Percentiles rank a stretch among this genome's conserved stretches.
These are phyloP conservation scores for Prosopocoilus inquinatus DNA, from an alignment of 2,888 invertebrate species.

Conservation along the genomic window DNA sequence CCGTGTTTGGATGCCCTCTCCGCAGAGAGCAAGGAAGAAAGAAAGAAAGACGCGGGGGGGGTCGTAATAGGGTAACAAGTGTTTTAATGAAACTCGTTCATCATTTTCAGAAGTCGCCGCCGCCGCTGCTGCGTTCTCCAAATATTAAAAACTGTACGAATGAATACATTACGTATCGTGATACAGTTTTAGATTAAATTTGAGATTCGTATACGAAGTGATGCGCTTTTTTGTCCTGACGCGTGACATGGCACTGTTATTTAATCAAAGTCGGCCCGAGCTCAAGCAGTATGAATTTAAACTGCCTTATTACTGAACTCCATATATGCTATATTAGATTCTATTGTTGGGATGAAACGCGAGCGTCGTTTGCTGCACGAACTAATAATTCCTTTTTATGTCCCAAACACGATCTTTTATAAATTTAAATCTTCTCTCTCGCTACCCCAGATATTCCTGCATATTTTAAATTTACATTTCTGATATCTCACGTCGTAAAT, in stretches of 20 bases:
- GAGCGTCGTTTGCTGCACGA: constrained; percentile 22
- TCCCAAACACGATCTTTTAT: constrained; percentile 10
- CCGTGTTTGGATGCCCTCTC: too few relatives aligned
- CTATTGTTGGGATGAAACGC: constrained; percentile 30
- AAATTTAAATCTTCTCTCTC: constrained; percentile 3
- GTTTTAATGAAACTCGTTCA: constrained; percentile 33
- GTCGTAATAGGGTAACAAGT: constrained; percentile 29
- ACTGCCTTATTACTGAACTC: constrained; percentile 40
- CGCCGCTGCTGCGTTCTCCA: constrained; percentile 17
- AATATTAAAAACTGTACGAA: constrained; percentile 30
- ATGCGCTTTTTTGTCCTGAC: constrained; percentile 29
- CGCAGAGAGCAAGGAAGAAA: constrained; percentile 9
- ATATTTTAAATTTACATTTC: too few relatives aligned
- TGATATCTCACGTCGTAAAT: too few relatives aligned
- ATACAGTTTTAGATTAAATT: constrained; percentile 29
- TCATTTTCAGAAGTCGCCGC: constrained; percentile 19
- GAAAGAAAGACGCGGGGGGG: constrained; percentile 8
- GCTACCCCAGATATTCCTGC: too few relatives aligned
- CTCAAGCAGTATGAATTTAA: constrained; percentile 40
- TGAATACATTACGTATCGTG: constrained; percentile 29
- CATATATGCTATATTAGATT: constrained; percentile 39
- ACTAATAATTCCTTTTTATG: constrained; percentile 30
- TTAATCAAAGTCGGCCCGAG: constrained; percentile 38
- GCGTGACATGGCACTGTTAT: constrained; percentile 40
- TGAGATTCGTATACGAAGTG: constrained; percentile 22